phyloP scores from a whole-genome alignment of 2,888 invertebrate species.

The Linnaemya vulpina region DNA sequence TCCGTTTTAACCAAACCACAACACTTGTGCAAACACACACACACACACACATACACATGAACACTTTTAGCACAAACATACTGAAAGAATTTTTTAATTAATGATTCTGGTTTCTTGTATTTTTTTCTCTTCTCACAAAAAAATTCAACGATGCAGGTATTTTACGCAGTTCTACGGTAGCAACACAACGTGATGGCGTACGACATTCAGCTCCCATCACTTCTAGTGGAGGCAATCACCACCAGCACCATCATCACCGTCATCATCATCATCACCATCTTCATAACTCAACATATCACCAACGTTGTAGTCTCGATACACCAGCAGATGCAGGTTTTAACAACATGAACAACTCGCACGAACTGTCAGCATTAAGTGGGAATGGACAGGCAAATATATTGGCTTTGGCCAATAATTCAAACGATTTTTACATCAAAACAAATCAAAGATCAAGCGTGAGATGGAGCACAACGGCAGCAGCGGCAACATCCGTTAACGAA shows the following conservation, averaged over 20 bases:
- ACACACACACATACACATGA: not conserved
- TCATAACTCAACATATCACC: conserved; percentile 69
- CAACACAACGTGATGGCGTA: conserved; percentile 72
- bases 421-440: conserved; percentile 53
- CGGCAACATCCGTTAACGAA: conserved; percentile 14
- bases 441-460: conserved; percentile 50
- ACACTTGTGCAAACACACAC: no score
- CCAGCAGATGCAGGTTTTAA: not conserved
- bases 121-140: conserved; percentile 12
- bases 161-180: conserved; percentile 76
- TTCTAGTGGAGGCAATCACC: conserved; percentile 50
- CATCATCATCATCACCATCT: conserved; percentile 55
- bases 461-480: conserved; percentile 60
- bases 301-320: conserved; percentile 64
- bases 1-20: conserved; percentile 4
- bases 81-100: conserved; percentile 30
- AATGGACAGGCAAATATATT: conserved; percentile 39
- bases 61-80: not conserved
- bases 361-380: conserved; percentile 66
- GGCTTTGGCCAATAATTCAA: conserved; percentile 45
- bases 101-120: conserved; percentile 4
- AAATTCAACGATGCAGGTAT: conserved; percentile 73
- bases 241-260: conserved; percentile 52
- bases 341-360: conserved; percentile 68
- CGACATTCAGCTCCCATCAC: conserved; percentile 75